A percentile compares a stretch with the other conserved stretches of the same genome.
Conservation (phyloP, 2,888 invertebrate genomes). For the Zhengitettix transpicula region DNA sequence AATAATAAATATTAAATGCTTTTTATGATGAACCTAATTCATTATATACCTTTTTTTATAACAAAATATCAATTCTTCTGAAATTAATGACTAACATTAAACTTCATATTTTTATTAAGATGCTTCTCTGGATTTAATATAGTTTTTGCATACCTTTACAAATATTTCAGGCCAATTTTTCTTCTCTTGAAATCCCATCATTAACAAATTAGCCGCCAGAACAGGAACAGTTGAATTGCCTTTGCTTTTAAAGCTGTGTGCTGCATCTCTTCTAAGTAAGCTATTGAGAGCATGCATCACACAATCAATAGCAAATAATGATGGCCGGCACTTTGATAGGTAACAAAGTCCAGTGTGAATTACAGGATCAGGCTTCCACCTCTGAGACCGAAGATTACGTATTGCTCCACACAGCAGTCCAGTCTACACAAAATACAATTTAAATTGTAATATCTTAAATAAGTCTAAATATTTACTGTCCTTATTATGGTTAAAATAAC, state of each 20-base stretch:
- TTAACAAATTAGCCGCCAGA: constrained; percentile 66
- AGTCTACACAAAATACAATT: constrained; percentile 29
- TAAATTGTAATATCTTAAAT: not conserved
- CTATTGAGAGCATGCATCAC: constrained; percentile 66
- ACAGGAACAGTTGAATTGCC: constrained; percentile 67
- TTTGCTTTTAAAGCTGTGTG: constrained; percentile 56
- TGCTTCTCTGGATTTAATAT: no score
- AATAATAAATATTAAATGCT: no score
- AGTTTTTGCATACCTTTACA: constrained; percentile 45
- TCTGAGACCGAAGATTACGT: constrained; percentile 54
- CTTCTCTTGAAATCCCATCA: constrained; percentile 65
- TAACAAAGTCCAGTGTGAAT: constrained; percentile 63
- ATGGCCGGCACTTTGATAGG: constrained; percentile 61
- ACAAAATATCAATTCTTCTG: no score
- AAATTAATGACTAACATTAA: no score
- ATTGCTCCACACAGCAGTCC: constrained; percentile 78
- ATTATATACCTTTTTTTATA: no score
- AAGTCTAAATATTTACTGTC: not conserved
- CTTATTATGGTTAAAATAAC: not conserved
- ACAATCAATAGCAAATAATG: constrained; percentile 57
- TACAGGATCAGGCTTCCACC: constrained; percentile 69
- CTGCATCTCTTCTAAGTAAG: constrained; percentile 56
- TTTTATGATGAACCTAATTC: no score
- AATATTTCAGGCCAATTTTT: constrained; percentile 84
- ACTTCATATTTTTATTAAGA: no score